phyloP scores from a whole-genome alignment of 2,888 invertebrate genomes.

The Schizaphis graminum region DNA sequence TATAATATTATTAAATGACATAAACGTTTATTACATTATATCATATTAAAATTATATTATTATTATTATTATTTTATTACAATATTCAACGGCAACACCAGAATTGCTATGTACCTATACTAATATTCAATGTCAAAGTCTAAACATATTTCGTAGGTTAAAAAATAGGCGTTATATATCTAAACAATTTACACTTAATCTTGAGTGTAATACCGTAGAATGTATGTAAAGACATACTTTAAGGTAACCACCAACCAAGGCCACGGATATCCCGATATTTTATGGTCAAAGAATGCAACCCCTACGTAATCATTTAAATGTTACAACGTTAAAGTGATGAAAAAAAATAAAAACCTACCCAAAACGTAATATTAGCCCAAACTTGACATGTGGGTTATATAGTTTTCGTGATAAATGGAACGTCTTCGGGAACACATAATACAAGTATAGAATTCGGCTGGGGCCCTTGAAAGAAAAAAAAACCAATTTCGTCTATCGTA shows the following conservation, averaged over 20 bases:
- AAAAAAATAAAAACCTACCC: slow-evolving; percentile 9
- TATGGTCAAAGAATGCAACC: slow-evolving; percentile 34
- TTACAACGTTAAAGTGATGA: slow-evolving; percentile 40
- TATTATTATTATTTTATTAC: background rate
- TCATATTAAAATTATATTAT: background rate
- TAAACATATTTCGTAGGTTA: background rate
- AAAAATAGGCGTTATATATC: background rate
- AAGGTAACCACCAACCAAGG: background rate
- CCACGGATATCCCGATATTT: background rate
- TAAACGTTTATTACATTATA: background rate
- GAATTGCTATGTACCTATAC: background rate
- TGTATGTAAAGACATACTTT: background rate
- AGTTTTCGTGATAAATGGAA: slow-evolving; percentile 52
- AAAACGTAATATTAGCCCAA: slow-evolving; percentile 21
- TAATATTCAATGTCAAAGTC: background rate
- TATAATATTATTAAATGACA: background rate
- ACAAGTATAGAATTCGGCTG: background rate
- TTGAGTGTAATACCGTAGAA: background rate
- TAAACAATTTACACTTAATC: slow-evolving; percentile 14
- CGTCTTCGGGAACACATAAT: background rate
- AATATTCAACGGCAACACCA: background rate
- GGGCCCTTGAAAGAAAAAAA: background rate
- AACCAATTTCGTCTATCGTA: background rate
- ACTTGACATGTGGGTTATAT: slow-evolving; percentile 1
- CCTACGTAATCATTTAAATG: background rate